Evolutionary conservation across 2,888 invertebrate species (phyloP).

Genomic region (Trissonchulus latispiculum): DNA sequence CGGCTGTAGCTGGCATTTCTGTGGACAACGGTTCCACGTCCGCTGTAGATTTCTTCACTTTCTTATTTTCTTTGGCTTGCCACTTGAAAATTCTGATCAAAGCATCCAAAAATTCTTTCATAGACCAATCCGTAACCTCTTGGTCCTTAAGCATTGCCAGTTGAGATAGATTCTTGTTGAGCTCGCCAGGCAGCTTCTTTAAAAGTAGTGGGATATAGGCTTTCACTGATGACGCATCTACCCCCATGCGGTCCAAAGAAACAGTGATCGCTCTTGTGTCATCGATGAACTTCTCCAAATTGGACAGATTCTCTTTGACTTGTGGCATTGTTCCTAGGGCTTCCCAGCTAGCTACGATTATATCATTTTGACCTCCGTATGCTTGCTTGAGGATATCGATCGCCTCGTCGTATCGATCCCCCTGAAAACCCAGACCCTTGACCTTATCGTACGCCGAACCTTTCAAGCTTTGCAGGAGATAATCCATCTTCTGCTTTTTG

Average conservation of each 20-base stretch:
- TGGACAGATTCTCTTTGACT: not conserved
- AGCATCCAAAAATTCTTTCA: not conserved
- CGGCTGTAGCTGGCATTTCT: not conserved
- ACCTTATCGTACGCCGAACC: not conserved
- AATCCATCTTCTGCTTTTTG: not conserved
- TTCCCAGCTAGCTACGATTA: not conserved
- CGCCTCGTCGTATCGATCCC: not conserved
- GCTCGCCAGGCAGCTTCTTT: not conserved
- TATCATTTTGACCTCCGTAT: not conserved
- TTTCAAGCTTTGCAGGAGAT: not conserved
- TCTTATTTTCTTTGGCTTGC: not conserved
- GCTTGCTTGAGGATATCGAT: not conserved
- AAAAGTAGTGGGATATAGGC: not conserved
- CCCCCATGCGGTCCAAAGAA: not conserved
- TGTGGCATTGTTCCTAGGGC: too few species aligned
- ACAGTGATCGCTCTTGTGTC: not conserved
- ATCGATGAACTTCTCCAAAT: constrained; percentile 6
- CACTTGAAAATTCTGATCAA: not conserved
- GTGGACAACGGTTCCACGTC: not conserved
- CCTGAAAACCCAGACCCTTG: not conserved
- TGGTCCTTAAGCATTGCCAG: not conserved
- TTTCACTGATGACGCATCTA: not conserved
- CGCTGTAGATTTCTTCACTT: not conserved
- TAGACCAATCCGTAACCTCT: not conserved
- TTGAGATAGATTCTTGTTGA: not conserved